Evolutionary conservation across 2,888 invertebrate species (phyloP), one percentile per base, ranked within the genome.

Genomic region (Mesochorus sp.): DNA sequence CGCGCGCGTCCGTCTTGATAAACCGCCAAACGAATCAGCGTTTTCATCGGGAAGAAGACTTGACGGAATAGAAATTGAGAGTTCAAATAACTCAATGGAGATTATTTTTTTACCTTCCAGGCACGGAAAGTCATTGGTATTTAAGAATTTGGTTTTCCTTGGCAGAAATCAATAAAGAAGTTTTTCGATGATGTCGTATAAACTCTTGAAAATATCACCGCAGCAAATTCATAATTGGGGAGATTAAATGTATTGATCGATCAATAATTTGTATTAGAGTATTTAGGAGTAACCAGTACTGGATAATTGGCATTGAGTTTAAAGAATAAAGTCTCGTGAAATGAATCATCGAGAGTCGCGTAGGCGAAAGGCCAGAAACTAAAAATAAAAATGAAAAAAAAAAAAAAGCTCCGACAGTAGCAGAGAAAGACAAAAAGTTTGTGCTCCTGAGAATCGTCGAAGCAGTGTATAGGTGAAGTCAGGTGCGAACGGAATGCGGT

Each of bases 401-500:
- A 44, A 47, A 6, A 53, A 64, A 68, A 68, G 64, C 26, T 44
- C 26, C 21, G 73, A 44, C 28, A 26, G 37, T 44, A 39, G 55
- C 5, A 4, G 34, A 55, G 44, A 21, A 61, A 62, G 24, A 53
- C 55, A 39, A 55, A n/a, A 44, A 39, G 53, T 31, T 72, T 42
- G 61, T 68, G 68, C 37, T 10, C 28, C 44, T 47, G 70, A 28
- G 39, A 37, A 14, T 19, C 39, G 76, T 76, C 82, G 82, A 84
- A 85, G 85, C 82, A 84, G 81, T 81, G 81, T 80, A 76, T 83
- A 81, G 82, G 83, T 79, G 83, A 86, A 86, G 80, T 85, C 88
- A 90, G 89, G 89, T 89, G 90, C 90, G 89, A 89, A 90, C 84
- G 89, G 89, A 89, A 90, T 89, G 89, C 89, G 80, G 89, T 89